Base-by-base conservation (phyloP, 2,797 vertebrate species). In the Sebastes reedi region DNA sequence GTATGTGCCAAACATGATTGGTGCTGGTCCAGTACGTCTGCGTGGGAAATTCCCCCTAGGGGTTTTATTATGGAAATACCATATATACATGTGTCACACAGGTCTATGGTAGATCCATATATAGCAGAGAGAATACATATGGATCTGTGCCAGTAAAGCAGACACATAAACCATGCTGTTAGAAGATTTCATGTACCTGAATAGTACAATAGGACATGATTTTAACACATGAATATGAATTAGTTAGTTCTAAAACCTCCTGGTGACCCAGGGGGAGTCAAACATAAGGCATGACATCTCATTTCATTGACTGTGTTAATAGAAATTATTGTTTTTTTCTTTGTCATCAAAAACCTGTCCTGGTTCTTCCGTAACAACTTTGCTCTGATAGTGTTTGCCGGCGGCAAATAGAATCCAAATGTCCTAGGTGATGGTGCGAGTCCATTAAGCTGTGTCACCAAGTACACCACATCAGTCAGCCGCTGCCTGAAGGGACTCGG, bases 371-470 rank as follows among this genome's bases (percentile, higher is more conserved):
- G 42, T 56, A 72, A 68, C 52, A 79, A 29, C 65, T 69, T 81
- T 2, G 8, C 56, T 83, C 29, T 75, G 59, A 81, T 80, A 36
- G 55, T 65, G 32, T 87, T 84, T 79, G 75, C 89, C 81, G 9
- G 34, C 39, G 79, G 69, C 54, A 71, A 80, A 85, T 66, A 68
- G 56, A 71, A 86, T 75, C 82, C 68, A 75, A 84, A 90, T 74
- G 75, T 87, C 80, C 71, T 67, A 14, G 1, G 74, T 87, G 80
- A 85, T 79, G 56, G 73, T 66, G 73, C 58, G 82, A 89, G 83
- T 87, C 79, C 62, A 90, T 93, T 90, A 91, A 75, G 61, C 50
- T 62, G 39, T 83, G 86, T 89, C 82, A 87, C 70, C 27, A 72
- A 77, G 72, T 73, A 82, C 77, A 77, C 77, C 79, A 56, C 83